Conservation (phyloP, 2,888 invertebrate species). For the Heliconius aoede region DNA sequence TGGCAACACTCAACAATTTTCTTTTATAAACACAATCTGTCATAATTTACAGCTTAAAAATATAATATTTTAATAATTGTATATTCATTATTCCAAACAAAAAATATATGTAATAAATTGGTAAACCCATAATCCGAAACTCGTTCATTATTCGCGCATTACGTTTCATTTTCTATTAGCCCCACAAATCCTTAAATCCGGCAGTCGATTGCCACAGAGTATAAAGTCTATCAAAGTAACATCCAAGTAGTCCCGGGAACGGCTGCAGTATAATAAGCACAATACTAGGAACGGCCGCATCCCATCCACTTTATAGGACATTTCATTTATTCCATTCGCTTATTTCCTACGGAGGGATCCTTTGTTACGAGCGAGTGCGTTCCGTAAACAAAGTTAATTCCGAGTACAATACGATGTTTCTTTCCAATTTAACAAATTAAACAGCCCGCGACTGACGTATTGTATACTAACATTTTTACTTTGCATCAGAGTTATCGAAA, state of each 20-base stretch:
- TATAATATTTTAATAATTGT: neutral
- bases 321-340: conserved; percentile 80
- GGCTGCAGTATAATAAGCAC: conserved; percentile 56
- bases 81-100: neutral
- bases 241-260: conserved; percentile 42
- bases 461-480: conserved; percentile 24
- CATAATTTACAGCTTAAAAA: neutral
- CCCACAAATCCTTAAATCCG: conserved; percentile 40
- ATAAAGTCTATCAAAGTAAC: conserved; percentile 45
- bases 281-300: conserved; percentile 65
- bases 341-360: conserved; percentile 74
- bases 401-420: conserved; percentile 76
- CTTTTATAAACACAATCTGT: neutral
- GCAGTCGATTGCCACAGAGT: conserved; percentile 45
- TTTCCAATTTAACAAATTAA: conserved; percentile 81
- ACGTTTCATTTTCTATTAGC: conserved; percentile 44
- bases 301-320: conserved; percentile 77
- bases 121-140: conserved; percentile 5
- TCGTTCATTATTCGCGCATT: conserved; percentile 37
- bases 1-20: neutral
- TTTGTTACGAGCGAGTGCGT: conserved; percentile 75
- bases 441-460: conserved; percentile 36
- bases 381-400: conserved; percentile 79
- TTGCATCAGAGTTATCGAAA: neutral
- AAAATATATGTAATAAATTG: neutral